Conservation (phyloP, 2,113 vertebrate species). For the Herpetotheres cachinnans region DNA sequence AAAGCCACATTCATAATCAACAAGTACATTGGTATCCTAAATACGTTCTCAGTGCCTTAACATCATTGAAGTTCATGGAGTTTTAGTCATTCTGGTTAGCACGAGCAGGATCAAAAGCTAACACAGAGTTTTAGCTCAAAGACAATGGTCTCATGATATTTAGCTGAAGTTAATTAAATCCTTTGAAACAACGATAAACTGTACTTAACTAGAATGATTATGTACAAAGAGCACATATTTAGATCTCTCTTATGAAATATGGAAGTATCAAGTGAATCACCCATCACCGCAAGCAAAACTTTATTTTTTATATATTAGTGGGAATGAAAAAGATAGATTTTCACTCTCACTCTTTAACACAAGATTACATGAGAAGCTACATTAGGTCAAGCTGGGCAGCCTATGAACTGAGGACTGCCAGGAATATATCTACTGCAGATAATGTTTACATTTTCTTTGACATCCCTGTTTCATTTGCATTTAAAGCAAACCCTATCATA, state of each 20-base stretch:
- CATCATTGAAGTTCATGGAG: neutral
- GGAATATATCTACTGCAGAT: neutral
- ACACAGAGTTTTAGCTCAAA: neutral
- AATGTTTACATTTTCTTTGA: neutral
- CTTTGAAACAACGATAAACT: neutral
- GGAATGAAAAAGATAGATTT: neutral
- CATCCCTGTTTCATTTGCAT: neutral
- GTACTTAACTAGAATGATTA: neutral
- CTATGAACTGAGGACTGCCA: neutral
- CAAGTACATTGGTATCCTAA: neutral
- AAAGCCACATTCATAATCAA: neutral
- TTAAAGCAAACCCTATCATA: neutral
- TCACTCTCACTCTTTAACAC: neutral
- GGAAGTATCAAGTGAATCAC: neutral
- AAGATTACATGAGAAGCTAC: neutral
- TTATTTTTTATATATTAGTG: neutral
- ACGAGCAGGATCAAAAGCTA: neutral
- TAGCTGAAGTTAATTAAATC: neutral
- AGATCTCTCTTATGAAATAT: neutral
- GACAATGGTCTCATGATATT: neutral
- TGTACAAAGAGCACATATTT: neutral
- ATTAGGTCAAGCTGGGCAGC: neutral
- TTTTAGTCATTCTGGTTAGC: neutral
- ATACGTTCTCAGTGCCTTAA: neutral
- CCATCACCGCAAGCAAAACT: neutral